phyloP scores from a whole-genome alignment of 2,888 invertebrate species.

The Synanthedon andrenaeformis region DNA sequence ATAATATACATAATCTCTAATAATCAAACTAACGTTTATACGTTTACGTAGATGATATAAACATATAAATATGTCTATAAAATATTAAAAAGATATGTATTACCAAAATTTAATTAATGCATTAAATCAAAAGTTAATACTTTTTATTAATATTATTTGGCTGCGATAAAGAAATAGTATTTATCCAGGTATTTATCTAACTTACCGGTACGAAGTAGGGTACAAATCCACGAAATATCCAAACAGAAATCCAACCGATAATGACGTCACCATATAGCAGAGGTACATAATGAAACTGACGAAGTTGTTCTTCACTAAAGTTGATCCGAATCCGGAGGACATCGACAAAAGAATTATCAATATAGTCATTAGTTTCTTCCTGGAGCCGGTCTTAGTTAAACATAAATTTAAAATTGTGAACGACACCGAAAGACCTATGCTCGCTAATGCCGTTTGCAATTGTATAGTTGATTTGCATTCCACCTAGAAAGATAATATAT shows the following conservation, averaged over 20 bases:
- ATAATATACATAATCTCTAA: too few species aligned
- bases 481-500: background rate
- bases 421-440: background rate
- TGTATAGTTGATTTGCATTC: background rate
- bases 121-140: too few species aligned
- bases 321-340: background rate
- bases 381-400: background rate
- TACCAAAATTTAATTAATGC: background rate
- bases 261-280: background rate
- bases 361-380: background rate
- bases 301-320: background rate
- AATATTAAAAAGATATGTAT: too few species aligned
- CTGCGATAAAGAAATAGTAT: too few species aligned
- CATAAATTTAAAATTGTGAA: background rate
- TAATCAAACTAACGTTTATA: too few species aligned
- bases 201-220: conserved; percentile 1
- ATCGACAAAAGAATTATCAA: background rate
- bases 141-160: too few species aligned
- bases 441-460: background rate
- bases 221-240: conserved; percentile 1
- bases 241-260: background rate
- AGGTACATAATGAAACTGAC: background rate
- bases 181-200: background rate
- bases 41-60: too few species aligned
- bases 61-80: too few species aligned